Evolutionary conservation across 1,140 invertebrate genomes (phyloP), one percentile per base, ranked within the genome.

Genomic region (Drosophila mojavensis): DNA sequence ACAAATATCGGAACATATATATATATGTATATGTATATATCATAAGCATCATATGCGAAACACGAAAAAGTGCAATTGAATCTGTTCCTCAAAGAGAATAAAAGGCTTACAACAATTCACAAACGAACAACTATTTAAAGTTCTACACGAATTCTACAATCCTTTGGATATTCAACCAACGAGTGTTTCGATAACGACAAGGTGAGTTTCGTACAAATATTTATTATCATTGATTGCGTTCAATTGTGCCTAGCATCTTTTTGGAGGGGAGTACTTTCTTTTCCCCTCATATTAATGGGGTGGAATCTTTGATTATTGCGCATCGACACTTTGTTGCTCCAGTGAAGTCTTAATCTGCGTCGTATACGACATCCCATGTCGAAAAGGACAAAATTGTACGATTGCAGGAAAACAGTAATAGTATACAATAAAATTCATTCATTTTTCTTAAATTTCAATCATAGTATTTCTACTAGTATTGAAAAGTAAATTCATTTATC

Each of bases 101-200:
- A 51, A 66, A 74, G 75, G 48, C 70, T 73, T 39, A 48, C 28
- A 5, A 3, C 28, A 6, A 30, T 30, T 30, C 5, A 4, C 20
- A 24, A 24, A 24, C 20, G 28, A 30, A 30, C 28, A 30, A 1
- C 28, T 7, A 1, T 33, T 7, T 0, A 33, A 33, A 33, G 7
- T 33, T 33, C 7, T 33, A 33, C 33, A 33, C 5, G 0, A 5
- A 5, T 33, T 3, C 33, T 7, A 10, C 4, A 33, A 33, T 33
- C 7, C 7, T 51, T 71, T 75, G 72, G 73, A 78, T 78, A 71
- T 54, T 36, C 24, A 63, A 48, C 56, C 17, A 72, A 72, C 67
- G 58, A 67, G 61, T 17, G 36, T 39, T 39, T n/a, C 11, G 47
- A 63, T 41, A 75, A 62, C 20, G 47, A 54, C 61, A 79, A 75